Evolutionary conservation across 2,888 invertebrate genomes (phyloP), one percentile per base, ranked within the genome.

Genomic region (Drosophila conformis): DNA sequence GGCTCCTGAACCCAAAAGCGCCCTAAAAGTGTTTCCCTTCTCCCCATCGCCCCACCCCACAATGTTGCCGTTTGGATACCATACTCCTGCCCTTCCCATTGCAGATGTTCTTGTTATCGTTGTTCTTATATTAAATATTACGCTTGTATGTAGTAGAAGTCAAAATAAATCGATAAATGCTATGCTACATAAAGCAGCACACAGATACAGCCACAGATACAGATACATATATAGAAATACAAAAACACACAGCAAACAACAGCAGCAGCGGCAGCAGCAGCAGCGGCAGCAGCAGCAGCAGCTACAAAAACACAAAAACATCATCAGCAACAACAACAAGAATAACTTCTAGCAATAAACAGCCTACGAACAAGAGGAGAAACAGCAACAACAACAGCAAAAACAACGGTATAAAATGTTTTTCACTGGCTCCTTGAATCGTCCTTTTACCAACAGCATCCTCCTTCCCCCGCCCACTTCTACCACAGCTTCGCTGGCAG

Each of bases 91-190:
- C 33, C 42, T 48, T 21, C 25, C 15, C 46, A 35, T 36, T 60
- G 51, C 38, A 52, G 29, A 56, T 78, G 71, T 46, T 73, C 68
- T 76, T 78, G 71, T 78, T 87, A 87, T 87, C 82, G 84, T 73
- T 78, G 76, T 61, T 75, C 56, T 76, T 81, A 74, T 85, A 89
- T 89, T 85, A 83, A 89, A 85, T 87, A 85, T 86, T 76, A 79
- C 68, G 73, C 53, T 73, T 64, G 73, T 76, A 75, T 76, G 76
- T 87, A 71, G 79, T 80, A 72, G 77, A 89, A 87, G 88, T 88
- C 90, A 90, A 87, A 90, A 88, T 88, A 90, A 87, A 87, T 90
- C 86, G 88, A 87, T 87, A 87, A 77, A 83, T 83, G 78, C 65
- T 83, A 77, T 71, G 80, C 80, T 79, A 82, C 65, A 80, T 73